These are phyloP conservation scores for Sialis lutaria DNA, from an alignment of 2,888 invertebrate species.

Conservation along the genomic window DNA sequence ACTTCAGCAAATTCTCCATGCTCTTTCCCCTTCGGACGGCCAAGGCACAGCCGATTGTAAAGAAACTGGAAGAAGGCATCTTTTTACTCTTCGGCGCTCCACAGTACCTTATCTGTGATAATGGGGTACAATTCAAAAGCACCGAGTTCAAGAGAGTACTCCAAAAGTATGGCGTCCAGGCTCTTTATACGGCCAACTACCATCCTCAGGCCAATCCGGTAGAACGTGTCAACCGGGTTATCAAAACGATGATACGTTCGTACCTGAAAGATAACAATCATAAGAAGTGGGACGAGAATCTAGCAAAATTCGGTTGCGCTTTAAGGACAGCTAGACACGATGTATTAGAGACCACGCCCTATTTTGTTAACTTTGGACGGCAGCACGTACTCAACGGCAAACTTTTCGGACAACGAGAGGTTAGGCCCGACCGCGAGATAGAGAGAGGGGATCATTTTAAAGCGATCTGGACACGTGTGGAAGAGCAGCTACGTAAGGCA, in stretches of 20 bases:
- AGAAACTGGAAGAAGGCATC: too few relatives aligned
- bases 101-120: constrained; percentile 6
- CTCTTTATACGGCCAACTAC: too few relatives aligned
- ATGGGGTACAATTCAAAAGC: too few relatives aligned
- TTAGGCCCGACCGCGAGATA: background rate
- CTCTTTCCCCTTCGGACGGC: too few relatives aligned
- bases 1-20: background rate
- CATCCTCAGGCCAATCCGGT: constrained; percentile 10
- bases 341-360: constrained; percentile 9
- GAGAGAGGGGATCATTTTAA: background rate
- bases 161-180: too few relatives aligned
- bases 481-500: background rate
- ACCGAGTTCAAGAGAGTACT: too few relatives aligned
- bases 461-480: background rate
- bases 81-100: too few relatives aligned
- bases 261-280: background rate
- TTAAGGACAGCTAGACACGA: constrained; percentile 10
- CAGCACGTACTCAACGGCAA: background rate
- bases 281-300: constrained; percentile 3
- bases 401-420: background rate
- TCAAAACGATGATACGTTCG: constrained; percentile 9
- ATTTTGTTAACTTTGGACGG: constrained; percentile 10
- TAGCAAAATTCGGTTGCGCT: constrained; percentile 12
- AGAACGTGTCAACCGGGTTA: constrained; percentile 11
- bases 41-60: too few relatives aligned